Base-by-base conservation (phyloP, 2,888 invertebrate species). In the Caenorhabditis uteleia region DNA sequence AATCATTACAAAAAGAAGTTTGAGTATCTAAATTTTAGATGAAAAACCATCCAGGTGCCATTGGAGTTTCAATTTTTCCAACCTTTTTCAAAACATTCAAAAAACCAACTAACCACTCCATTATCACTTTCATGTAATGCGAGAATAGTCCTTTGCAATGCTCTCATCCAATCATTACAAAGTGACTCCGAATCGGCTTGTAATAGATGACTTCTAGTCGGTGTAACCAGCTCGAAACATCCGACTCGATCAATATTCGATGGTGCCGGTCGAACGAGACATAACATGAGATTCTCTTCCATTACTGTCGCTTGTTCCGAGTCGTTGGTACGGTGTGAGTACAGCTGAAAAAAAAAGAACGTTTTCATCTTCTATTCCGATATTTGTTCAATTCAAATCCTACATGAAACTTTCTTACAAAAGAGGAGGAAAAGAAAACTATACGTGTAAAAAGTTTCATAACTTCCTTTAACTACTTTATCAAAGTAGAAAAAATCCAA, bases 121-220 rank as follows among this genome's bases (percentile, higher is more conserved):
- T 60, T 54, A 38, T 71, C 69, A 20, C 62, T 54, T 47, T 80
- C 82, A 46, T 82, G 82, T n/a, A 82, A 59, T 46, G 77, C 74
- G 33, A 80, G 65, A 38, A 82, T 82, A 6, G 82, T 91, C 78
- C 90, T 89, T 84, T 95, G 95, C 75, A 95, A 87, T 0, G 95
- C 92, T 2, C 89, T 86, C 48, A 94, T 90, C 95, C 97, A 97
- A 16, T 89, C 88, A 73, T 89, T 88, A 70, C 91, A 89, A 88
- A 93, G 90, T 81, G 92, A 91, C 75, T 93, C 93, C 0, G 93
- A 92, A 84, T 97, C 95, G 0, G 97, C 95, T 88, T 97, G 97
- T n/a, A 97, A 87, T 86, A 94, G 91, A 85, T 97, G 97, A 80
- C 91, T 92, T 16, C 69, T 48, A 45, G 90, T 89, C 4, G 94